These are phyloP conservation scores for Melinaea menophilus DNA, from an alignment of 2,888 invertebrate species.

Conservation along the genomic window DNA sequence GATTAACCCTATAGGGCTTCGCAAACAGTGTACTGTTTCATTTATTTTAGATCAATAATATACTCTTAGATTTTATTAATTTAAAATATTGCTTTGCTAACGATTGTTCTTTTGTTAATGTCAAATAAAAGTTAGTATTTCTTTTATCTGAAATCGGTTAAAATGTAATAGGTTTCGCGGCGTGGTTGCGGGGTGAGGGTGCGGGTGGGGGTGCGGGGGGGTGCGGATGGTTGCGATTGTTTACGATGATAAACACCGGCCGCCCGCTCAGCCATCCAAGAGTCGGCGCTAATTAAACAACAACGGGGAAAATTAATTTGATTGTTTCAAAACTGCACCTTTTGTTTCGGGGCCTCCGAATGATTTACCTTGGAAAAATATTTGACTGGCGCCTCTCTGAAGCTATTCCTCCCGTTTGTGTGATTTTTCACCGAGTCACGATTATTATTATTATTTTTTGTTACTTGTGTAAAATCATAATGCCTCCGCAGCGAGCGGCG, in stretches of 20 bases:
- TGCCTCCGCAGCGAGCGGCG: slow-evolving; percentile 46
- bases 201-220: slow-evolving; percentile 39
- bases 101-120: slow-evolving; percentile 55
- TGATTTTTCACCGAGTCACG: slow-evolving; percentile 46
- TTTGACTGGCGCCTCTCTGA: slow-evolving; percentile 50
- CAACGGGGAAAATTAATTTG: slow-evolving; percentile 76
- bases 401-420: slow-evolving; percentile 35
- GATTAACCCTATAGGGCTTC: slow-evolving; percentile 73
- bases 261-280: slow-evolving; percentile 71
- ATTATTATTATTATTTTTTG: slow-evolving; percentile 39
- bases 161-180: slow-evolving; percentile 66
- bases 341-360: slow-evolving; percentile 63
- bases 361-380: slow-evolving; percentile 67
- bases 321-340: slow-evolving; percentile 73
- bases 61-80: slow-evolving; percentile 16
- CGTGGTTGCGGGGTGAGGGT: slow-evolving; percentile 41
- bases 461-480: slow-evolving; percentile 36
- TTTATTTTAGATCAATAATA: slow-evolving; percentile 49
- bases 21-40: slow-evolving; percentile 70
- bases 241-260: slow-evolving; percentile 76
- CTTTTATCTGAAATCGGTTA: slow-evolving; percentile 72
- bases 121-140: slow-evolving; percentile 73
- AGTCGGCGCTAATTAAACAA: slow-evolving; percentile 76
- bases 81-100: background rate
- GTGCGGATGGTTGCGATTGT: slow-evolving; percentile 56